Evolutionary conservation across 2,888 invertebrate species (phyloP), one percentile per base, ranked within the genome.

Genomic region (Myopa tessellatipennis): DNA sequence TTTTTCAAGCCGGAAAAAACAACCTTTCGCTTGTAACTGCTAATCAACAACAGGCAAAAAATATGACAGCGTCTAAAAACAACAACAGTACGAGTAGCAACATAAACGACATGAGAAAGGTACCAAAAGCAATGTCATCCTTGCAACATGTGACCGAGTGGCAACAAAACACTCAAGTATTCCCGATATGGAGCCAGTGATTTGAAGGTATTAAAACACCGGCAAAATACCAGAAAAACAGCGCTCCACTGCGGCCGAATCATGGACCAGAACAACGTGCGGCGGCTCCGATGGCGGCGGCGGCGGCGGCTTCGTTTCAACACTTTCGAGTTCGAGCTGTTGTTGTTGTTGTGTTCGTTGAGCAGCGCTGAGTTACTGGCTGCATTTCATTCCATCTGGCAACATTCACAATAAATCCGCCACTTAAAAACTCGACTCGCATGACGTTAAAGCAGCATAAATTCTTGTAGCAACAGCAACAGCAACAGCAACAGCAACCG

Each of bases 351-450:
- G 5, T 36, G 6, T 34, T 34, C 36, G 65, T 16, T 63, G 61
- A 26, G 26, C n/a, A 10, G n/a, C 58, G 58, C 18, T 58, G 61
- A 50, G 50, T 50, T 50, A 50, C 7, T 18, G 7, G 7, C 60
- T 60, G 60, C n/a, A 60, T 18, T 16, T 63, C 63, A 34, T 63
- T 34, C 74, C 74, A 74, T 63, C 74, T 63, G 63, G 67, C 63
- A 50, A 26, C 52, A 16, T 70, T 52, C 65, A 65, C 74, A 50
- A 63, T 55, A 52, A 74, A 67, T 65, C 52, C 65, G 74, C 74
- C 74, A 74, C 74, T 63, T 67, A n/a, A 74, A 73, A 74, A 74
- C 65, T 52, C 18, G 65, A 65, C 52, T 74, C 74, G 74, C 74
- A 65, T 65, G 74, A 52, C 72, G 58, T n/a, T 8, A 36, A 18